A percentile compares a stretch with the other conserved stretches of the same genome.
These are phyloP conservation scores for Centrocercus urophasianus DNA, from an alignment of 2,113 vertebrate genomes.

Conservation along the genomic window DNA sequence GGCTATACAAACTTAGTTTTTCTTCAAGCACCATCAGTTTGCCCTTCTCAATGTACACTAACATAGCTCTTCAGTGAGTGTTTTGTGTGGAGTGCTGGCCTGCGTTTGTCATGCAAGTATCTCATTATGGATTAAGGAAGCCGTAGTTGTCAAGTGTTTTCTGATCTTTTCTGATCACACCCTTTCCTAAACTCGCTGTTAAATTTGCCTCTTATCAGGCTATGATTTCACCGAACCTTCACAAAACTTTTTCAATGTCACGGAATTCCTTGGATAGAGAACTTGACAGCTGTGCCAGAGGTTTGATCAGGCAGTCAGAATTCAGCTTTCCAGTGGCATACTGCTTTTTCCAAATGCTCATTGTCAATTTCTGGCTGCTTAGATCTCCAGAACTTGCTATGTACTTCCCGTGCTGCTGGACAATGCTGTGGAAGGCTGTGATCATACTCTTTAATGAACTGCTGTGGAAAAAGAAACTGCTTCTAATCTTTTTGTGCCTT, in stretches of 20 bases:
- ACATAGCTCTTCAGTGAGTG: not conserved
- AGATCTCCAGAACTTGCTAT: not conserved
- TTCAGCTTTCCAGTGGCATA: not conserved
- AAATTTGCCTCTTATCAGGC: not conserved
- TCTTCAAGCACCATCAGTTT: not conserved
- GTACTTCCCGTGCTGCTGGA: not conserved
- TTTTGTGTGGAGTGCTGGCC: not conserved
- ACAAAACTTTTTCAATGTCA: not conserved
- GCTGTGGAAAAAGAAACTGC: not conserved
- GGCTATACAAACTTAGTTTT: not conserved
- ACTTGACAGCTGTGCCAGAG: not conserved
- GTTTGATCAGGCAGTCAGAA: not conserved
- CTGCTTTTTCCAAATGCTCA: not conserved
- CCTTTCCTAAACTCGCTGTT: not conserved
- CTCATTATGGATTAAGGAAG: not conserved
- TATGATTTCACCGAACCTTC: not conserved
- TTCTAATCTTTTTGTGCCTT: constrained; percentile 12
- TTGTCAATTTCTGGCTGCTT: not conserved
- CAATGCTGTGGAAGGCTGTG: fast-evolving
- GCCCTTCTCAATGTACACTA: not conserved
- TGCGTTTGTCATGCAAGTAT: not conserved
- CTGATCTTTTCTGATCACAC: not conserved
- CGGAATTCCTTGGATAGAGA: not conserved
- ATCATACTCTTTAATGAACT: not conserved
- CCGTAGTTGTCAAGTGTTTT: not conserved